A percentile compares a stretch with the other conserved stretches of the same genome.
Conservation (phyloP, 2,113 vertebrate genomes). For the Engraulis encrasicolus region DNA sequence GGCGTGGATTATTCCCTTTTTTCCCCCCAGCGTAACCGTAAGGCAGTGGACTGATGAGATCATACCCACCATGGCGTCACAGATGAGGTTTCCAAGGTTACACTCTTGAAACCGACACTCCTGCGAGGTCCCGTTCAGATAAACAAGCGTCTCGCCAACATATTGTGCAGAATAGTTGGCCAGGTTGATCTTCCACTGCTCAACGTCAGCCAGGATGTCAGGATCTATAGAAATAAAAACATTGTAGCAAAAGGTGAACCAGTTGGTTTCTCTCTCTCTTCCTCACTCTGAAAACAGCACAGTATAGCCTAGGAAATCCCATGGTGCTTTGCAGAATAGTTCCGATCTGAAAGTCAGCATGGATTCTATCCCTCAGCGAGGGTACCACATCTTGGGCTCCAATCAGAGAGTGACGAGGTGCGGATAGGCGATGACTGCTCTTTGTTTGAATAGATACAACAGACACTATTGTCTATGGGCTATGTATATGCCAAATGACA, state of each 20-base stretch:
- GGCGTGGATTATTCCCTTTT: background rate
- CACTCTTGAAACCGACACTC: conserved; percentile 88
- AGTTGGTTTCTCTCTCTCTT: background rate
- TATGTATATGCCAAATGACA: too few relatives aligned
- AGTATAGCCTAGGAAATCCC: too few relatives aligned
- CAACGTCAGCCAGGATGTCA: conserved; percentile 79
- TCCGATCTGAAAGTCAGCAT: too few relatives aligned
- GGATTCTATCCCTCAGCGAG: too few relatives aligned
- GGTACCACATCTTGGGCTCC: too few relatives aligned
- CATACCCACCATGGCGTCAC: conserved; percentile 86
- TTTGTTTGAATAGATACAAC: too few relatives aligned
- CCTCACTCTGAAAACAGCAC: too few relatives aligned
- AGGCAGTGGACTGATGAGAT: background rate
- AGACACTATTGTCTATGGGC: too few relatives aligned
- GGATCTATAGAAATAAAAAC: conserved; percentile 70
- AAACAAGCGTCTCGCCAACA: conserved; percentile 87
- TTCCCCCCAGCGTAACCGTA: background rate
- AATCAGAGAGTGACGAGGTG: too few relatives aligned
- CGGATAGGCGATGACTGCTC: too few relatives aligned
- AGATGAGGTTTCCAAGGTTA: conserved; percentile 94
- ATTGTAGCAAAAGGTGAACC: background rate
- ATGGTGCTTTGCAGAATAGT: too few relatives aligned
- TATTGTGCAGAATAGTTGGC: conserved; percentile 76
- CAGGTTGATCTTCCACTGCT: conserved; percentile 79
- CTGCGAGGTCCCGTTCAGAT: conserved; percentile 82